Base-by-base conservation (phyloP, 2,888 invertebrate species). In the Dusona sp. region DNA sequence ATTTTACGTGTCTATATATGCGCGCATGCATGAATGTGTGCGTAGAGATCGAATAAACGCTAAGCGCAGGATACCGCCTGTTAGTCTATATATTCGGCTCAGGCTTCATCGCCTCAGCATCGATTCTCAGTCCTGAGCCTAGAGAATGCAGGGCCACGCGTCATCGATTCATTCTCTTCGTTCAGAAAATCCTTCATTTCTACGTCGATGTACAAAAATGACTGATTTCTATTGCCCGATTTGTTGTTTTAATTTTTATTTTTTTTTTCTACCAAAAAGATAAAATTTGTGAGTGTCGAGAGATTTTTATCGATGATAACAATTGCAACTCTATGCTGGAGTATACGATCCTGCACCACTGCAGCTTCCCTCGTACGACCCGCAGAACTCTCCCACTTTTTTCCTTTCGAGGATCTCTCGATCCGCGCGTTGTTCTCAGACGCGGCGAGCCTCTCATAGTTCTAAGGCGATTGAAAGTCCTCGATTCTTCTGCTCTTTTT, bases 1-100 rank as follows among this genome's bases (percentile, higher is more conserved):
- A 61, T 61, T 61, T 6, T 29, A 16, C 25, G 29, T 29, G 29
- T 29, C 9, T 6, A 48, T n/a, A 48, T n/a, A 19, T 3, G 48
- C 48, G 7, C 48, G 48, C 19, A n/a, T 19, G 6, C 7, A 7
- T 7, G 7, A 48, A 19, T 19, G 48, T 48, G 11, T 42, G 48
- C 2, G 48, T n/a, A 1, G 19, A 57, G 79, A 68, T 29, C 25
- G 64, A 51, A 73, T 57, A 67, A 74, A 33, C 74, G n/a, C 48
- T 29, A 11, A 67, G 86, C 68, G 86, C 80, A 86, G 86, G 83
- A 83, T 81, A 61, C 61, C 61, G 61, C 80, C 25, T 29, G 86
- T 57, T 45, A 67, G 77, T 29, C 51, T 64, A 25, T 67, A 29
- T 29, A 29, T 29, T 68, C 51, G 81, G 64, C 51, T 29, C 61